Evolutionary conservation across 2,888 invertebrate genomes (phyloP).

Genomic region (Limnephilus lunatus): DNA sequence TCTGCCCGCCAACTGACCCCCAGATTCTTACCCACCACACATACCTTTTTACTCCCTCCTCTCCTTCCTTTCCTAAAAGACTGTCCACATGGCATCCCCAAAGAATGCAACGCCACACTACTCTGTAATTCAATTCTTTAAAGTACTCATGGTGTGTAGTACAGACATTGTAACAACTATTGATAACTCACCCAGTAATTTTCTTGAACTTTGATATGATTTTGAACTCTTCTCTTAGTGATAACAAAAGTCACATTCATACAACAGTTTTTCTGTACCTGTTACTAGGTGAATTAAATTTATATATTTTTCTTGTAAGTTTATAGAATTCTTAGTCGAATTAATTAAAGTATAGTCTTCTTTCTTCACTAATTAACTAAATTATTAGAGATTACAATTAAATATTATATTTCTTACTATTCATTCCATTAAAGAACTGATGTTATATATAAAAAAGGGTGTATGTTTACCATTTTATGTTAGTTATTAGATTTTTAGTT

Average conservation of each 20-base stretch:
- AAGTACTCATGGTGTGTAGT: not conserved
- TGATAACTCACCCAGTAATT: not conserved
- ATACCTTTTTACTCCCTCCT: too few species aligned
- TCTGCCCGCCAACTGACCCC: too few species aligned
- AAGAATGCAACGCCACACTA: too few species aligned
- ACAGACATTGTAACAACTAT: not conserved
- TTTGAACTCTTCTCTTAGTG: not conserved
- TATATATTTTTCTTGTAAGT: not conserved
- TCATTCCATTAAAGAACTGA: conserved; percentile 12
- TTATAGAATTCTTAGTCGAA: not conserved
- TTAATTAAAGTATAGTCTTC: not conserved
- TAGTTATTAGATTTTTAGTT: conserved; percentile 14
- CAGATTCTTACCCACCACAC: too few species aligned
- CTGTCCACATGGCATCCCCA: too few species aligned
- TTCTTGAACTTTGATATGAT: not conserved
- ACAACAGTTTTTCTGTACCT: not conserved
- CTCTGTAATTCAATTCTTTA: not conserved
- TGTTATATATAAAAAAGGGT: not conserved
- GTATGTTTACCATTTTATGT: conserved; percentile 18
- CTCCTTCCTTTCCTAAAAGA: too few species aligned
- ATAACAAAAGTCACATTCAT: not conserved
- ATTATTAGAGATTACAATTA: not conserved
- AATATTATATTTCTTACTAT: not conserved
- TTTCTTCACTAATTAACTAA: not conserved
- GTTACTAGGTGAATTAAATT: not conserved